Base-by-base conservation (phyloP, 1,140 invertebrate species). In the Nymphalis io region DNA sequence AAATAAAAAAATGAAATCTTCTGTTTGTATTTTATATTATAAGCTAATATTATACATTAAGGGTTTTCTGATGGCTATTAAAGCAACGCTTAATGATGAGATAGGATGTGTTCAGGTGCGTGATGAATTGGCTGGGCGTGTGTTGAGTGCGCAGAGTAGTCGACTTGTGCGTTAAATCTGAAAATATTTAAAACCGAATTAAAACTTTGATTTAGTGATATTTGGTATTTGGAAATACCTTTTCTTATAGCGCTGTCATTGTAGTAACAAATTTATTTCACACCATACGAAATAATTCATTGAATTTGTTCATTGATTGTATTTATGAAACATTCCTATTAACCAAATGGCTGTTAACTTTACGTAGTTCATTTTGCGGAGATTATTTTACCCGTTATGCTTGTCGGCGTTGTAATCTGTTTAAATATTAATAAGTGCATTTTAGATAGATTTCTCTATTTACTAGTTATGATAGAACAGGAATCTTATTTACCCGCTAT, bases 401-500 rank as follows among this genome's bases (percentile, higher is more conserved):
- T 89, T 82, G 63, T 85, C 81, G n/a, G n/a, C n/a, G n/a, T n/a
- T n/a, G n/a, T n/a, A n/a, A n/a, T n/a, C n/a, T n/a, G n/a, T n/a
- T n/a, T n/a, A n/a, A n/a, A n/a, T n/a, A n/a, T n/a, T n/a, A n/a
- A n/a, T n/a, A n/a, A n/a, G n/a, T n/a, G n/a, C n/a, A n/a, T n/a
- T n/a, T n/a, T n/a, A n/a, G n/a, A n/a, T n/a, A n/a, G n/a, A n/a
- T n/a, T n/a, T n/a, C n/a, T n/a, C n/a, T 39, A 5, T 4, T 39
- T 39, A 39, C 4, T 39, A 5, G 38, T 39, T 5, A 39, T 39
- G 38, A 5, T 5, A 4, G 38, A 8, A 48, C 16, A 16, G 46
- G n/a, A 48, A 5, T 1, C 4, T 16, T 6, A 16, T 59, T 77
- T 81, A 93, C 77, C 92, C 93, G 62, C 73, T 76, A 76, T 88